These are phyloP conservation scores for Cyprinodon diabolis DNA, from an alignment of 2,797 vertebrate genomes.

Conservation along the genomic window DNA sequence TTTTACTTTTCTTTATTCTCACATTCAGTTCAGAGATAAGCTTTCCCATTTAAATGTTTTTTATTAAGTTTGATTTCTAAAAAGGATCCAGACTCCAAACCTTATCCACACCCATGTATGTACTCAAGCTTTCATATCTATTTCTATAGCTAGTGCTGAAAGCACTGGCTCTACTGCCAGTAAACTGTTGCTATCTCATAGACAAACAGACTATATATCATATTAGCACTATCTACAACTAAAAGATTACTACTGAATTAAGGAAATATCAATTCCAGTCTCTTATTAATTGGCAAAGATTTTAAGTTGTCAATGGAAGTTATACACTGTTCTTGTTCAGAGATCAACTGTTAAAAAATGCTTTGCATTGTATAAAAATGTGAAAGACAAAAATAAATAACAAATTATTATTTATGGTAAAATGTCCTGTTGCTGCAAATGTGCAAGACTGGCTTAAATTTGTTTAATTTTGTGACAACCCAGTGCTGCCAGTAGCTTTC, in stretches of 20 bases:
- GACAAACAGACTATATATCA: too few relatives aligned
- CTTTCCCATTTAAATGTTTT: not conserved
- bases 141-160: not conserved
- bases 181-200: not conserved
- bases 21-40: not conserved
- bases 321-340: too few relatives aligned
- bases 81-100: not conserved
- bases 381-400: too few relatives aligned
- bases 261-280: not conserved
- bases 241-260: not conserved
- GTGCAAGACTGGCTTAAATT: too few relatives aligned
- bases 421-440: too few relatives aligned
- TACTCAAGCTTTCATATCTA: not conserved
- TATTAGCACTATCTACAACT: too few relatives aligned
- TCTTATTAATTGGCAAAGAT: not conserved
- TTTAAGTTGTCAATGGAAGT: not conserved
- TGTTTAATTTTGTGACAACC: too few relatives aligned
- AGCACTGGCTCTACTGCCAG: not conserved
- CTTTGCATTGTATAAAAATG: too few relatives aligned
- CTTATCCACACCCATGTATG: not conserved
- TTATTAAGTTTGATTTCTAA: not conserved
- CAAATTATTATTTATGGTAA: too few relatives aligned
- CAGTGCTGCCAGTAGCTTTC: too few relatives aligned
- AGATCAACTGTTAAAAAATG: too few relatives aligned
- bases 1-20: not conserved